Conservation (phyloP, 2,113 vertebrate genomes). For the Rattus norvegicus region GRCr8 NC_086026.1:35608001-35608500, state of each 20-base stretch:
- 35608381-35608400: neutral
- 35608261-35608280: neutral
- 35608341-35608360: neutral
- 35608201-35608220: neutral
- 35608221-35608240: neutral
- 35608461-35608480: neutral
- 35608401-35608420: accelerated
- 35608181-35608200: neutral
- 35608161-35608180: neutral
- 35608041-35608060: neutral
- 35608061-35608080: neutral
- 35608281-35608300: neutral
- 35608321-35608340: neutral
- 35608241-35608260: neutral
- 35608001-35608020: conserved; percentile 9
- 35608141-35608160: neutral
- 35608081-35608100: neutral
- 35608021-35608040: neutral
- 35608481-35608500: neutral
- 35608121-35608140: neutral
- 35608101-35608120: neutral
- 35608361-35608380: neutral
- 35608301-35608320: neutral
- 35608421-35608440: accelerated
- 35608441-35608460: neutral